phyloP scores from a whole-genome alignment of 2,113 vertebrate genomes.

The Gymnogyps californianus region DNA sequence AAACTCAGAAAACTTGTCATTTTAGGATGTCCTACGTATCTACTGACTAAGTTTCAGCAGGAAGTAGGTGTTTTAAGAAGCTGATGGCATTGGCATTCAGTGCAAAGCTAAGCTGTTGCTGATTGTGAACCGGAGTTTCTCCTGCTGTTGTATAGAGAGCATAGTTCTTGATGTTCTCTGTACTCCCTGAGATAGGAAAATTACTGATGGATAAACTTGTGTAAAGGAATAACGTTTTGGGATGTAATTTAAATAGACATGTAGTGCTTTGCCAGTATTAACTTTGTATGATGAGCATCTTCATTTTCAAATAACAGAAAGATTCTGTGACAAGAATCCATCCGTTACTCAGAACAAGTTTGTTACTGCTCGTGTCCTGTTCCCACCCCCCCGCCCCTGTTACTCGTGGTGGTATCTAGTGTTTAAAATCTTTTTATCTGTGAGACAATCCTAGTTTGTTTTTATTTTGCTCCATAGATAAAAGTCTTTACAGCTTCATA shows the following conservation, averaged over 20 bases:
- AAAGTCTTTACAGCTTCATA: neutral
- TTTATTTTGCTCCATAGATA: neutral
- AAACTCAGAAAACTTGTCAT: neutral
- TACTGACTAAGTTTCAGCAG: neutral
- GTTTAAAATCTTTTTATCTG: neutral
- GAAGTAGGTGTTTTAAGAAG: neutral
- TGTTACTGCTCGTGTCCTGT: neutral
- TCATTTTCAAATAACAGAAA: neutral
- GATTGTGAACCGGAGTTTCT: neutral
- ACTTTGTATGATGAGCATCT: neutral
- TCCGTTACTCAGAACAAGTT: neutral
- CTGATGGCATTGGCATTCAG: neutral
- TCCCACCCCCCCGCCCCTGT: accelerated
- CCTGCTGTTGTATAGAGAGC: neutral
- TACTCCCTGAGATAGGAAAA: neutral
- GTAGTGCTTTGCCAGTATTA: neutral
- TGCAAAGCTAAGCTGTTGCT: neutral
- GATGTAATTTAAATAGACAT: neutral
- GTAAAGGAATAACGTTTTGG: neutral
- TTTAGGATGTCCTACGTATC: neutral
- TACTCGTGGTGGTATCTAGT: neutral
- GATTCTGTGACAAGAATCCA: neutral
- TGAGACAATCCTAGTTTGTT: neutral
- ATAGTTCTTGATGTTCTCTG: neutral
- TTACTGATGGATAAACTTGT: neutral